Conservation (phyloP, 1,140 invertebrate species). For the Apis florea region DNA sequence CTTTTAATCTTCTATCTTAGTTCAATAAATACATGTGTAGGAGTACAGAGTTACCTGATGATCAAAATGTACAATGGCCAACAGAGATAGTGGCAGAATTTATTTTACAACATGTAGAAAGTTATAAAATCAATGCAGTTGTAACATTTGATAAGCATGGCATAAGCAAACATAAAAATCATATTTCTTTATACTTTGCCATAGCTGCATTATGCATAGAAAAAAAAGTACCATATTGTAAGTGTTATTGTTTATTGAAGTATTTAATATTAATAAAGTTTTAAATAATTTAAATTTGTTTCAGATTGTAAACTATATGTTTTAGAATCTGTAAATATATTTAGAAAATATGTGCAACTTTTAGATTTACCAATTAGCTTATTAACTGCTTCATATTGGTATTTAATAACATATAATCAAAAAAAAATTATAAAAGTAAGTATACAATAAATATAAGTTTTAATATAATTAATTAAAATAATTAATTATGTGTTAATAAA, state of each 20-base stretch:
- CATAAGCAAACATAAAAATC: constrained; percentile 94
- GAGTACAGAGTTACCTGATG: constrained; percentile 87
- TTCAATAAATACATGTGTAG: constrained; percentile 76
- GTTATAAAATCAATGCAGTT: constrained; percentile 89
- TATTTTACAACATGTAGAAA: constrained; percentile 87
- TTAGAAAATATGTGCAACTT: constrained; percentile 92
- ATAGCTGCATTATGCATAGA: constrained; percentile 88
- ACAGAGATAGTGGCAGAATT: constrained; percentile 86
- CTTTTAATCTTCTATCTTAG: constrained; percentile 44
- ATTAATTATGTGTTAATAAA: too few relatives aligned
- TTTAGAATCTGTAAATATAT: constrained; percentile 90
- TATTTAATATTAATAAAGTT: neutral
- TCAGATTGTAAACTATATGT: constrained; percentile 90
- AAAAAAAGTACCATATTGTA: constrained; percentile 86
- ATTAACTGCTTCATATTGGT: constrained; percentile 88
- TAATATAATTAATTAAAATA: too few relatives aligned
- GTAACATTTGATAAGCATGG: constrained; percentile 96
- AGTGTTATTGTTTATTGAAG: constrained; percentile 63
- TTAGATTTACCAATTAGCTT: constrained; percentile 91
- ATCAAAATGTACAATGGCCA: constrained; percentile 88
- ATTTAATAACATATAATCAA: constrained; percentile 80
- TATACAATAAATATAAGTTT: constrained; percentile 21
- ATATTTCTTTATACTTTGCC: constrained; percentile 90
- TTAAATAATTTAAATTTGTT: constrained; percentile 70
- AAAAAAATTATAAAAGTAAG: constrained; percentile 73